A percentile compares a stretch with the other conserved stretches of the same genome.
Evolutionary conservation across 2,113 vertebrate genomes (phyloP).

Genomic region (Mellivora capensis): DNA sequence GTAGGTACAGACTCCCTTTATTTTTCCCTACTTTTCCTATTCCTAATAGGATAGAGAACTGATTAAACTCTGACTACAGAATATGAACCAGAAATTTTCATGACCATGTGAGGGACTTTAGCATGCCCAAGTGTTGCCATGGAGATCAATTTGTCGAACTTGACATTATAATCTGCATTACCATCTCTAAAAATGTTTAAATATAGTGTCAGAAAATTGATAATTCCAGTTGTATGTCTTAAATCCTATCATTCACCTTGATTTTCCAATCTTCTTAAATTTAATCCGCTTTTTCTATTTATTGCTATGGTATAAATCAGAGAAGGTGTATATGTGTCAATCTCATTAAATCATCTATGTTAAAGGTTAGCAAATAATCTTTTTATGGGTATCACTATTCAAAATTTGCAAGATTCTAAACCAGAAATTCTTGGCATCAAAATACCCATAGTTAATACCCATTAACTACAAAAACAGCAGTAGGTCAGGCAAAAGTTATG

Average conservation of each 20-base stretch:
- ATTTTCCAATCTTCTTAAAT: neutral
- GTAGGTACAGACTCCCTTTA: constrained; percentile 28
- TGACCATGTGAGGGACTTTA: constrained; percentile 26
- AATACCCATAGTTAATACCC: neutral
- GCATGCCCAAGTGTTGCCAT: constrained; percentile 36
- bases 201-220: neutral
- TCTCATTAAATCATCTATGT: neutral
- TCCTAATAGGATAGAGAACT: constrained; percentile 19
- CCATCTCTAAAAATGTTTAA: constrained; percentile 29
- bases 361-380: neutral
- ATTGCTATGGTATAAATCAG: neutral
- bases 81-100: constrained; percentile 38
- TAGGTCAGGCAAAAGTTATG: neutral
- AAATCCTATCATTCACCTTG: neutral
- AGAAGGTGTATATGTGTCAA: neutral
- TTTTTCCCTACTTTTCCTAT: neutral
- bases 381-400: neutral
- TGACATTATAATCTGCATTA: constrained; percentile 55
- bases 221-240: neutral
- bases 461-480: neutral
- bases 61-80: constrained; percentile 53
- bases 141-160: constrained; percentile 46
- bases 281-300: neutral
- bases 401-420: neutral
- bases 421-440: neutral